These are phyloP conservation scores for Idaea dimidiata DNA, from an alignment of 2,888 invertebrate species.

Conservation along the genomic window DNA sequence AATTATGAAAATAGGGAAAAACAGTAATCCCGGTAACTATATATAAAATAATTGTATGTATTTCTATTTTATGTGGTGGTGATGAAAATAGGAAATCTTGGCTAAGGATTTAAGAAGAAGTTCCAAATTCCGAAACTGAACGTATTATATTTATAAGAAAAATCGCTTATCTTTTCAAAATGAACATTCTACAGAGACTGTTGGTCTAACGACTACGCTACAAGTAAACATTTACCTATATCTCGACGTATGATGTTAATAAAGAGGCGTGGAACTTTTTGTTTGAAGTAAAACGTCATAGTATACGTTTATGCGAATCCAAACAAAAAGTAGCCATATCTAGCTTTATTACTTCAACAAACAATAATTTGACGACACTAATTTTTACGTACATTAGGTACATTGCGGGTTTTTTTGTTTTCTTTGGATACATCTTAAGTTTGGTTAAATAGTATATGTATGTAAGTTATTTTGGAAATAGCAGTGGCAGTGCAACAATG, in stretches of 20 bases:
- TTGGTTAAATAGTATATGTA: too few species aligned
- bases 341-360: neutral
- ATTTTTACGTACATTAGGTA: neutral
- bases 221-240: conserved; percentile 58
- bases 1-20: neutral
- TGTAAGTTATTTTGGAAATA: too few species aligned
- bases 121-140: too few species aligned
- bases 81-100: neutral
- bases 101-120: neutral
- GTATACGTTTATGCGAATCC: conserved; percentile 16
- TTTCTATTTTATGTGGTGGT: neutral
- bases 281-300: conserved; percentile 52
- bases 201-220: conserved; percentile 49
- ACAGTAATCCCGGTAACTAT: neutral
- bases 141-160: neutral
- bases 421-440: too few species aligned
- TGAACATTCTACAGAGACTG: conserved; percentile 14
- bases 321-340: conserved; percentile 7
- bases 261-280: conserved; percentile 72
- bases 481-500: too few species aligned
- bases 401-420: too few species aligned
- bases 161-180: neutral
- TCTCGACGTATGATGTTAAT: conserved; percentile 51
- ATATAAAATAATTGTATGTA: neutral
- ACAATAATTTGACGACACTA: neutral